A percentile compares a stretch with the other conserved stretches of the same genome.
Conservation (phyloP, 2,113 vertebrate genomes). For the Puffinus mauretanicus region DNA sequence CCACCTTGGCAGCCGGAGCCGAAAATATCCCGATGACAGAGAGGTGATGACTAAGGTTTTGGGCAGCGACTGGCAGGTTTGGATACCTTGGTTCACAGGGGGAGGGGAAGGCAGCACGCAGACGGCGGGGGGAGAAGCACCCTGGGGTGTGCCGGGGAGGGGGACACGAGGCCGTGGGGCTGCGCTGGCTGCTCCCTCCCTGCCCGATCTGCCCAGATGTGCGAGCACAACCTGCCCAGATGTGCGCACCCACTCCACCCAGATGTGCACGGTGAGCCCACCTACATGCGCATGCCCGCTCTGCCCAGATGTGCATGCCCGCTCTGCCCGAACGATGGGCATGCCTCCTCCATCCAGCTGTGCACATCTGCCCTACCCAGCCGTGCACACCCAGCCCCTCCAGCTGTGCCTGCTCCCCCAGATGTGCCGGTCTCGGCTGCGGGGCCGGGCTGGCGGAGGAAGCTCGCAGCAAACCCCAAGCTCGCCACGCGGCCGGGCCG, state of each 20-base stretch:
- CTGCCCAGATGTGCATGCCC: neutral
- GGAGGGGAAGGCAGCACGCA: fast-evolving
- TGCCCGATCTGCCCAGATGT: neutral
- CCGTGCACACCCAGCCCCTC: neutral
- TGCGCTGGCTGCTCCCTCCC: neutral
- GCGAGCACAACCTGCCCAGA: neutral
- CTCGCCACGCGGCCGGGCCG: neutral
- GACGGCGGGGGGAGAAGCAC: fast-evolving
- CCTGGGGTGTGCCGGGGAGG: neutral
- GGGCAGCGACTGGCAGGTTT: neutral
- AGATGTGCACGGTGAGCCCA: neutral
- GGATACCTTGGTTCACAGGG: fast-evolving
- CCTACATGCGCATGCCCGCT: neutral
- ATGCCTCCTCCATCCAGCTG: neutral
- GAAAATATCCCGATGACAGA: fast-evolving
- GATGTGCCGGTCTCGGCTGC: neutral
- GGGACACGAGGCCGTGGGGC: fast-evolving
- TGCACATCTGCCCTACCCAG: neutral
- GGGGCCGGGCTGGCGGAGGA: neutral
- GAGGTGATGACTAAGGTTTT: neutral
- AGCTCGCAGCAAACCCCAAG: neutral
- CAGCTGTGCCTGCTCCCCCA: neutral
- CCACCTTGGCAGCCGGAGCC: neutral
- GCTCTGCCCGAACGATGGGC: neutral
- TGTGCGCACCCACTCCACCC: too few relatives aligned